These are phyloP conservation scores for Drosophila setifemur DNA, from an alignment of 1,140 invertebrate species.

Conservation along the genomic window DNA sequence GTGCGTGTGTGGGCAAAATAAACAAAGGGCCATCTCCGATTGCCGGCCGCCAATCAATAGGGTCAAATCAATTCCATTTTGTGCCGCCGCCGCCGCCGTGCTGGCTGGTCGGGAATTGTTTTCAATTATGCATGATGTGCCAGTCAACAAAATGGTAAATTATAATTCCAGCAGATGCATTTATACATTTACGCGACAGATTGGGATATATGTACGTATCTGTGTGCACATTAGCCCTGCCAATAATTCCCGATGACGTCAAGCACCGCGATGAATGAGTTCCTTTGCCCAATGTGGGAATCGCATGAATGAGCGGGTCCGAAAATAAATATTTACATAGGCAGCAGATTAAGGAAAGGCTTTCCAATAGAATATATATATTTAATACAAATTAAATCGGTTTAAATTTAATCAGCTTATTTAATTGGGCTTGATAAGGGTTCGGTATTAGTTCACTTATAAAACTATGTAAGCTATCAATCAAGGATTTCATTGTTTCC, in stretches of 20 bases:
- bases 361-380: constrained; percentile 10
- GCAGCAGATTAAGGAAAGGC: neutral
- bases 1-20: constrained; percentile 32
- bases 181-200: constrained; percentile 11
- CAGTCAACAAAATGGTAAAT: constrained; percentile 39
- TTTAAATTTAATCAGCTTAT: neutral
- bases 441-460: neutral
- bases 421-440: constrained; percentile 14
- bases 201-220: neutral
- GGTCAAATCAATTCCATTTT: constrained; percentile 70
- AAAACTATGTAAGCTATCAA: neutral
- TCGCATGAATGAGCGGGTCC: constrained; percentile 15
- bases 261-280: constrained; percentile 31
- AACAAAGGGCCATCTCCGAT: constrained; percentile 36
- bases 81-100: constrained; percentile 23
- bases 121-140: constrained; percentile 67
- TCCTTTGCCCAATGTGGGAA: constrained; percentile 7
- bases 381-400: neutral
- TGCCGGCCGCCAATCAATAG: constrained; percentile 67
- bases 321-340: constrained; percentile 24
- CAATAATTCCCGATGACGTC: constrained; percentile 33
- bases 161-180: constrained; percentile 27
- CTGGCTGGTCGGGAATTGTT: constrained; percentile 53
- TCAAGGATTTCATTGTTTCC: neutral
- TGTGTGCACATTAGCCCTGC: neutral